Base-by-base conservation (phyloP, 2,888 invertebrate species). In the Ichneumoninae sp. region DNA sequence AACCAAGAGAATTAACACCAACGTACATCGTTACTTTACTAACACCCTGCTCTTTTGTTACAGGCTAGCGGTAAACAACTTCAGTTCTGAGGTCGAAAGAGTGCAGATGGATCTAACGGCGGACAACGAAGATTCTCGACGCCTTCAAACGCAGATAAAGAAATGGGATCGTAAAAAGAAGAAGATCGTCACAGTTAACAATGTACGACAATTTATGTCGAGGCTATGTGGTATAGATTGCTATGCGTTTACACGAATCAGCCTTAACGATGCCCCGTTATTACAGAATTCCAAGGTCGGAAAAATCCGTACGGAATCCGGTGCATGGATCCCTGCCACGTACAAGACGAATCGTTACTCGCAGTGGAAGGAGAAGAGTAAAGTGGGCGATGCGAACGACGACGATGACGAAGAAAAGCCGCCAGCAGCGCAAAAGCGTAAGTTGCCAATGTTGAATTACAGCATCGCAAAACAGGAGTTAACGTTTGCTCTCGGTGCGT, bases 111-210 rank as follows among this genome's bases (percentile, higher is more conserved):
- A 99, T 92, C 93, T 99, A 88, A 95, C 96, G 8, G 97, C 96
- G 8, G 98, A 98, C 94, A 97, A 97, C 85, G 96, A 96, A 66
- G 96, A 96, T 36, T 94, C 94, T 0, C 94, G 95, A 82, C 95
- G 95, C 47, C 94, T 95, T 72, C 95, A 95, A 72, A 95, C 94
- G 2, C 95, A 96, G 85, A 93, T 96, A 88, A 96, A 96, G 91
- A 96, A 96, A 92, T 99, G 99, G 99, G 99, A 99, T 94, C 95
- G 98, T 70, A 98, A 98, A 93, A 97, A 97, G 94, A 99, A 99
- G 95, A 99, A 98, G 94, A 98, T 98, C 96, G 96, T 99, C 47
- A 95, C 96, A 36, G 95, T 95, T 0, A 95, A 95, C 86, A 95
- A 95, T 84, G 96, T 96, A 93, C 89, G 94, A 90, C 86, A 83